These are phyloP conservation scores for Nesoenas mayeri DNA, from an alignment of 2,113 vertebrate genomes.

Conservation along the genomic window DNA sequence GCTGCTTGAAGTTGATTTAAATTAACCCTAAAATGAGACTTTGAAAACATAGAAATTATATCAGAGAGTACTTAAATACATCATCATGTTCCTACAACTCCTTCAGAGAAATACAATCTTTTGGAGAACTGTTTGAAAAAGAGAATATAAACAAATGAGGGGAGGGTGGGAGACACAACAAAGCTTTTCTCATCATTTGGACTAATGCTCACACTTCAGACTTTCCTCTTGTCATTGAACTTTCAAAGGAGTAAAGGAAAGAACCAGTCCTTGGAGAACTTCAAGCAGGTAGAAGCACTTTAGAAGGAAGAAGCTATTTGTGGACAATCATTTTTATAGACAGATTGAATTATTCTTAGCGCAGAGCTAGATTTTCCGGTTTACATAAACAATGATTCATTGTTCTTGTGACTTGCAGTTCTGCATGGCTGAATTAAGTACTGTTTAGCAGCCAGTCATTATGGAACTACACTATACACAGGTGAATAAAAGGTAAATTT, in stretches of 20 bases:
- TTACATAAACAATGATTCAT: constrained; percentile 55
- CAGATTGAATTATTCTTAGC: constrained; percentile 37
- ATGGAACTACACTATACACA: not conserved
- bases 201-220: not conserved
- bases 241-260: not conserved
- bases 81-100: not conserved
- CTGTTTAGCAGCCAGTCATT: not conserved
- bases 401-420: constrained; percentile 37
- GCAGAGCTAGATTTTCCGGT: constrained; percentile 20
- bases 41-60: not conserved
- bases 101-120: not conserved
- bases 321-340: not conserved
- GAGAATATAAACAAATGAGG: not conserved
- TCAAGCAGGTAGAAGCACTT: not conserved
- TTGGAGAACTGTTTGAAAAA: not conserved
- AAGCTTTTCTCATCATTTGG: not conserved
- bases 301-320: constrained; percentile 1
- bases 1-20: not conserved
- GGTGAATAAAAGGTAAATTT: not conserved
- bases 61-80: not conserved
- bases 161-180: not conserved
- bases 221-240: not conserved
- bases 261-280: not conserved
- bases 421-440: not conserved
- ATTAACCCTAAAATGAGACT: not conserved